Evolutionary conservation across 2,113 vertebrate species (phyloP).

Genomic region (Acanthisitta chloris): DNA sequence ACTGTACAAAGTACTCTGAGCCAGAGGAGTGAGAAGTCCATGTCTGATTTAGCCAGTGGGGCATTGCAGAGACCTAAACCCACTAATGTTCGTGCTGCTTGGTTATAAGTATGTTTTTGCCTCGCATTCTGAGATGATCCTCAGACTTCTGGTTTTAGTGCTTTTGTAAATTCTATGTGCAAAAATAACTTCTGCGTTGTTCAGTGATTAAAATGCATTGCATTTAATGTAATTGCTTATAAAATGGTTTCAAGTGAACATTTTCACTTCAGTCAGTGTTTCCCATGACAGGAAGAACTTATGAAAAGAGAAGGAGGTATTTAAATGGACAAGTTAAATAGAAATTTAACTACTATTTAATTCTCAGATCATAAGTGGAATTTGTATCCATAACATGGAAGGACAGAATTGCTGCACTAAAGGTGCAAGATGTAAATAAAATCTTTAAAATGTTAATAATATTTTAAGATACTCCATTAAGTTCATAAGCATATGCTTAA

Average conservation of each 20-base stretch:
- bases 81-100: slow-evolving; percentile 73
- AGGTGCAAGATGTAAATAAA: slow-evolving; percentile 7
- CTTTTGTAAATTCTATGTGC: slow-evolving; percentile 57
- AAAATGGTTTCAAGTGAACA: slow-evolving; percentile 13
- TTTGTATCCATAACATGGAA: not conserved
- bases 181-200: slow-evolving; percentile 57
- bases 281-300: slow-evolving; percentile 17
- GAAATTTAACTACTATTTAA: slow-evolving; percentile 13
- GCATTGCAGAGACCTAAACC: slow-evolving; percentile 68
- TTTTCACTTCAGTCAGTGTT: slow-evolving; percentile 53
- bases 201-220: slow-evolving; percentile 31
- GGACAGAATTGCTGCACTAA: not conserved
- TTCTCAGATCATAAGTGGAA: not conserved
- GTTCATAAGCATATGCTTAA: not conserved
- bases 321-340: slow-evolving; percentile 4
- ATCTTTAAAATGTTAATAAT: not conserved
- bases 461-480: not conserved
- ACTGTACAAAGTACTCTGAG: slow-evolving; percentile 65
- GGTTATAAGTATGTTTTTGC: slow-evolving; percentile 73
- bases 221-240: slow-evolving; percentile 15
- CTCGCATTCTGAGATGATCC: not conserved
- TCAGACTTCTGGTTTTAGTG: slow-evolving; percentile 39
- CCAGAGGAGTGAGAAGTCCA: slow-evolving; percentile 68
- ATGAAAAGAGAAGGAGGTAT: not conserved
- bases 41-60: slow-evolving; percentile 35